Base-by-base conservation (phyloP, 2,113 vertebrate genomes). In the Brachyistius frenatus region DNA sequence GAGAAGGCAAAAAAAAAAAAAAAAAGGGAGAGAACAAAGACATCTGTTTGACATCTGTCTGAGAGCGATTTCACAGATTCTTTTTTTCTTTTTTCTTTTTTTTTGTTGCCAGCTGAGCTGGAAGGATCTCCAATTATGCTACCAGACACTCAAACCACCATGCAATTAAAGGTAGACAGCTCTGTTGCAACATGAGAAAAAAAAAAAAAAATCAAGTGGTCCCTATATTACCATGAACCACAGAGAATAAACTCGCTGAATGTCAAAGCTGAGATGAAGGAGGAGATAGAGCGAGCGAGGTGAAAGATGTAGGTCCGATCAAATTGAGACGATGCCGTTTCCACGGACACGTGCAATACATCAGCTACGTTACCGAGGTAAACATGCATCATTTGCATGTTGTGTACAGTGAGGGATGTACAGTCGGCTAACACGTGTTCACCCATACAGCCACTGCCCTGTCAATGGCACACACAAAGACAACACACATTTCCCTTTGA, bases 121-220 rank as follows among this genome's bases (percentile, higher is more conserved):
- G 74, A 75, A 82, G 71, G 78, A 57, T 58, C 66, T 84, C 15
- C 13, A 85, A 75, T 86, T 80, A 81, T 73, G n/a, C 60, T 60
- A 30, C 70, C 56, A 87, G 78, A 76, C 84, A 78, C 78, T 87
- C 74, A 76, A 83, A 78, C 78, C 74, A 14, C 73, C 44, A 57
- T 50, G 81, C 80, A 90, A 89, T 88, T 82, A 87, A 55, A 80
- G 81, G 69, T 32, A 82, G 77, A 76, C 49, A 37, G 50, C 80
- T 77, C 70, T 66, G 71, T 64, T 66, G 67, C 73, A 76, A 85
- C 70, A 74, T 46, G 65, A 78, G 44, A 32, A 75, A 73, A 75
- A 81, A 73, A 78, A 32, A 75, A 73, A 75, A 81, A 73, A 78
- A 81, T 71, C 62, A 73, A 80, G 77, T 61, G 79, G 79, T 75